Evolutionary conservation across 2,113 vertebrate species (phyloP).

Genomic region (Nothocercus julius): DNA sequence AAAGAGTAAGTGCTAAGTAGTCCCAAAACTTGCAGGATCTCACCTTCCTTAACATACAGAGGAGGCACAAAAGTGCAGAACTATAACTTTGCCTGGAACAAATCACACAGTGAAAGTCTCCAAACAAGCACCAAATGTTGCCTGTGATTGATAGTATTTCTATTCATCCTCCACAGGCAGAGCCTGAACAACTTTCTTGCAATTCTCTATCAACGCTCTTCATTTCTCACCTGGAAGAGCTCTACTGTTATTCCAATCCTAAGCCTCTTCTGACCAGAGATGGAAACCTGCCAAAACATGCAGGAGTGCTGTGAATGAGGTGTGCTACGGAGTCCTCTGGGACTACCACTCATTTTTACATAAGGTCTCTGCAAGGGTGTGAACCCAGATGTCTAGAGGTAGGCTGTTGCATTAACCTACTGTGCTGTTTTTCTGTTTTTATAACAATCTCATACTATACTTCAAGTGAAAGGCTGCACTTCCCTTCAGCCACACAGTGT

Average conservation of each 20-base stretch:
- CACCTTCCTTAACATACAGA: not conserved
- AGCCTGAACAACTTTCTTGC: not conserved
- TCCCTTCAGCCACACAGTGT: not conserved
- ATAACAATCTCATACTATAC: not conserved
- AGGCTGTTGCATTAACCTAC: not conserved
- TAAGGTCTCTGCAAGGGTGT: not conserved
- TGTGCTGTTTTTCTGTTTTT: not conserved
- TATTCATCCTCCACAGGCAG: not conserved
- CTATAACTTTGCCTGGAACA: not conserved
- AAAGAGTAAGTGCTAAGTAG: not conserved
- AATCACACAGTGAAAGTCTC: not conserved
- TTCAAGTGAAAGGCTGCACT: not conserved
- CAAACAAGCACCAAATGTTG: not conserved
- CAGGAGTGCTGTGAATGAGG: slow-evolving; percentile 12
- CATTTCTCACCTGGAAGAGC: slow-evolving; percentile 33
- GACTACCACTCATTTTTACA: slow-evolving; percentile 1
- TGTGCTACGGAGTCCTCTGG: not conserved
- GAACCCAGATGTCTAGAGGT: slow-evolving; percentile 28
- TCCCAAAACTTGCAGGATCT: not conserved
- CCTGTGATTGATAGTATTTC: not conserved
- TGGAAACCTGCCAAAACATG: slow-evolving; percentile 26
- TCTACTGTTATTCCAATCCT: not conserved
- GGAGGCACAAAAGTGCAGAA: not conserved
- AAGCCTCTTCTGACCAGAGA: not conserved
- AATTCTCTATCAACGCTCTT: not conserved